Conservation (phyloP, 2,113 vertebrate genomes). For the Apteryx mantelli region DNA sequence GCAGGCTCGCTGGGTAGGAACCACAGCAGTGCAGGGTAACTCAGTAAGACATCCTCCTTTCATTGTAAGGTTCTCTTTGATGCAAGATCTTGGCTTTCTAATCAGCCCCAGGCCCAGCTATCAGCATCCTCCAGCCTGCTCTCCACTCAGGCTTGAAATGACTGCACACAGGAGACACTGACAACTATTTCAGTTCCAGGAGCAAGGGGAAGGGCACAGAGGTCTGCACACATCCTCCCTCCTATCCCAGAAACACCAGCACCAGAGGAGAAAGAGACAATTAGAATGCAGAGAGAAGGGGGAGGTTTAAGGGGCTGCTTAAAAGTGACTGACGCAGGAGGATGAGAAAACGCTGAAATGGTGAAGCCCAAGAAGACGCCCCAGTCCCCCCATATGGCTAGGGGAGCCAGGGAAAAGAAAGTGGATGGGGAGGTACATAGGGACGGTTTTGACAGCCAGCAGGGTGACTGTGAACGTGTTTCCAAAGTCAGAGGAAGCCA, state of each 20-base stretch:
- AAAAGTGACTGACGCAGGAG: not conserved
- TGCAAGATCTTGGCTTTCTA: not conserved
- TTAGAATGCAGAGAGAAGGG: accelerated
- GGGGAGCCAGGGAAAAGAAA: not conserved
- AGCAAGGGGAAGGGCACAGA: accelerated
- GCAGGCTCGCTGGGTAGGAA: not conserved
- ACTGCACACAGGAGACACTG: accelerated
- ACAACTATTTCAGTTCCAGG: accelerated
- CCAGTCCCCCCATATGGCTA: accelerated
- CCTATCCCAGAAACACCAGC: not conserved
- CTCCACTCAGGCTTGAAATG: not conserved
- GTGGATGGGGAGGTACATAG: not conserved
- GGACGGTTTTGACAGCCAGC: not conserved
- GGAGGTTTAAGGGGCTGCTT: not conserved
- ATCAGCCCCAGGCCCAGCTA: not conserved
- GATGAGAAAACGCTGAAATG: not conserved
- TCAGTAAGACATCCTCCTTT: not conserved
- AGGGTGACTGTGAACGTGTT: accelerated
- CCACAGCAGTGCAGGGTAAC: not conserved
- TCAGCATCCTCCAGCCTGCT: not conserved
- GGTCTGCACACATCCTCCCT: not conserved
- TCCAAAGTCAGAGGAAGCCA: not conserved
- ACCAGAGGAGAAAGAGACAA: not conserved
- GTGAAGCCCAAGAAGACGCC: not conserved
- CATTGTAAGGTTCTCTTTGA: not conserved